Conservation (phyloP, 2,888 invertebrate genomes). For the Melanophora roralis region DNA sequence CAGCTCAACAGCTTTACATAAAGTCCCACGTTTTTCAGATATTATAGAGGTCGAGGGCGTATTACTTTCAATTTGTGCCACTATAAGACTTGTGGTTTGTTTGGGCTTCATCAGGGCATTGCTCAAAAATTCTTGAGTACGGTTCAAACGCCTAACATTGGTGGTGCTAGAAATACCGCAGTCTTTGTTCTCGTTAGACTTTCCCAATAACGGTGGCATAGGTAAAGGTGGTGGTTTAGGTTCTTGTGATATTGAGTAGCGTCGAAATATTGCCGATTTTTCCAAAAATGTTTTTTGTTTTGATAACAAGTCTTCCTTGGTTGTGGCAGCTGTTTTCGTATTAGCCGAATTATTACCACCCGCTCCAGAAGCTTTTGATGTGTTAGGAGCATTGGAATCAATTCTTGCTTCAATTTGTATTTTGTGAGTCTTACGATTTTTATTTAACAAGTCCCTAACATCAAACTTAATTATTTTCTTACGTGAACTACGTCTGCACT, state of each 20-base stretch:
- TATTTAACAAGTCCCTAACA: constrained; percentile 74
- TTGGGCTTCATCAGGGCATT: constrained; percentile 68
- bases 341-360: not conserved
- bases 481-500: constrained; percentile 74
- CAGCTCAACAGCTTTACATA: not conserved
- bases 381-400: constrained; percentile 70
- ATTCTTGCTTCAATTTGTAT: constrained; percentile 76
- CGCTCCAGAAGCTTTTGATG: constrained; percentile 34
- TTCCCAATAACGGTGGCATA: constrained; percentile 54
- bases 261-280: constrained; percentile 69
- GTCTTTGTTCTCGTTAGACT: constrained; percentile 44
- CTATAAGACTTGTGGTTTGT: constrained; percentile 69
- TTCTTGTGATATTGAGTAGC: constrained; percentile 69
- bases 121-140: constrained; percentile 67
- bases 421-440: constrained; percentile 73
- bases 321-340: not conserved
- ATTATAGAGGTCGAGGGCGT: not conserved
- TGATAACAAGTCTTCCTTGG: constrained; percentile 62
- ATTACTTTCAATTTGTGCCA: constrained; percentile 71
- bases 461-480: constrained; percentile 76
- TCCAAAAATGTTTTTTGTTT: constrained; percentile 69
- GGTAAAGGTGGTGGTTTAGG: constrained; percentile 64
- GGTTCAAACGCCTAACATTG: constrained; percentile 61
- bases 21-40: constrained; percentile 32
- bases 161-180: not conserved